Conservation (phyloP, 1,140 invertebrate genomes). For the Scaptodrosophila lebanonensis region DNA sequence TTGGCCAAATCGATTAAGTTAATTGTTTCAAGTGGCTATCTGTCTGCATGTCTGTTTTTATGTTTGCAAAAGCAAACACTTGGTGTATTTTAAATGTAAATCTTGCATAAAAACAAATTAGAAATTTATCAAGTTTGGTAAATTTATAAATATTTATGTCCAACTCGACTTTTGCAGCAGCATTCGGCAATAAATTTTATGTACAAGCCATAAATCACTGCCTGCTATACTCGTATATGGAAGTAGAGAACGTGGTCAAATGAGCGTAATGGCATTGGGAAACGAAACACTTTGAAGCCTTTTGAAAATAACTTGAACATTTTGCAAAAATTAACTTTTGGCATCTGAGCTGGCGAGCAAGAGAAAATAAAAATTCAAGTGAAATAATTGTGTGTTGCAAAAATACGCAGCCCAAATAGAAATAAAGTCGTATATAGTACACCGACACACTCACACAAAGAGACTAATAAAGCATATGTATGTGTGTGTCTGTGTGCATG, state of each 20-base stretch:
- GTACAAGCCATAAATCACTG: conserved; percentile 29
- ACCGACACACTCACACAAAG: conserved; percentile 5
- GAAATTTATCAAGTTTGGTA: conserved; percentile 12
- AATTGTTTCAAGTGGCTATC: conserved; percentile 33
- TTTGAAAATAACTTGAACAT: too few relatives aligned
- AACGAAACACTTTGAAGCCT: too few relatives aligned
- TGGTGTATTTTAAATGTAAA: background rate
- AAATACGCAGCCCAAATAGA: conserved; percentile 19
- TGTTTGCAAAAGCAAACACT: background rate
- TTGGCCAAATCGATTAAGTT: conserved; percentile 43
- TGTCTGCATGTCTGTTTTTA: background rate
- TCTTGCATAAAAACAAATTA: background rate
- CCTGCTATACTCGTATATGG: background rate
- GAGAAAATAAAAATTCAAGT: too few relatives aligned
- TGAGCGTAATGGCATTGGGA: too few relatives aligned
- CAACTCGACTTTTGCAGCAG: conserved; percentile 10
- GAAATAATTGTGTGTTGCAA: conserved; percentile 11
- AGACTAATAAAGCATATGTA: background rate
- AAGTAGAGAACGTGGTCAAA: too few relatives aligned
- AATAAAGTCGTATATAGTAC: conserved; percentile 32
- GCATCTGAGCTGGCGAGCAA: too few relatives aligned
- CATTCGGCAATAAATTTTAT: conserved; percentile 29
- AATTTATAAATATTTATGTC: conserved; percentile 47
- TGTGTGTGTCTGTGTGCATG: too few relatives aligned
- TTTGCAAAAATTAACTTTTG: conserved; percentile 21